Conservation (phyloP, 2,797 vertebrate species). For the Sebastes itinus region DNA sequence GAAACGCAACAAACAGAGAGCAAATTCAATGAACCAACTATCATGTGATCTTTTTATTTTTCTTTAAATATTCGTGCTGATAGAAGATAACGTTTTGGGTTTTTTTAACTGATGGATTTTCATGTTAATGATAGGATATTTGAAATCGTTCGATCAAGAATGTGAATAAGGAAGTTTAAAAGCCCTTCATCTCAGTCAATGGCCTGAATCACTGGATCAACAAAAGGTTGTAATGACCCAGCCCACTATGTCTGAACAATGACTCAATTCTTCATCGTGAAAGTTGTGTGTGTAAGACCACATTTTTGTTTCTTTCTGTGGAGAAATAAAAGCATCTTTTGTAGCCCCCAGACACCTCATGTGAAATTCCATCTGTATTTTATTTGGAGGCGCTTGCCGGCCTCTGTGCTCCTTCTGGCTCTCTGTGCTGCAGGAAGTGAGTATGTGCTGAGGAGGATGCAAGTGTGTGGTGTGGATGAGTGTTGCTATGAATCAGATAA, state of each 20-base stretch:
- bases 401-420: conserved; percentile 43
- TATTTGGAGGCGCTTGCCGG: conserved; percentile 38
- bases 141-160: neutral
- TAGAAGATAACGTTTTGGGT: neutral
- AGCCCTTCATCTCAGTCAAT: conserved; percentile 9
- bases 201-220: conserved; percentile 31
- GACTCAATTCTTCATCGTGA: conserved; percentile 19
- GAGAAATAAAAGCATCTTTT: conserved; percentile 25
- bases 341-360: conserved; percentile 22
- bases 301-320: conserved; percentile 23
- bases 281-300: neutral
- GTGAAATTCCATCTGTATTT: conserved; percentile 58
- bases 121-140: neutral
- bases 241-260: conserved; percentile 11
- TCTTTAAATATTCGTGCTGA: neutral
- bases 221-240: conserved; percentile 7
- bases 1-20: neutral
- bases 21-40: neutral
- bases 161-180: conserved; percentile 16
- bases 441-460: conserved; percentile 51
- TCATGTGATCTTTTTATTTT: neutral
- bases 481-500: conserved; percentile 70
- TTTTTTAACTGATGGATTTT: neutral
- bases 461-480: conserved; percentile 55
- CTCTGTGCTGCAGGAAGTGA: conserved; percentile 70